Evolutionary conservation across 2,888 invertebrate species (phyloP), one percentile per base, ranked within the genome.

Genomic region (Polydrusus pterygomalis): DNA sequence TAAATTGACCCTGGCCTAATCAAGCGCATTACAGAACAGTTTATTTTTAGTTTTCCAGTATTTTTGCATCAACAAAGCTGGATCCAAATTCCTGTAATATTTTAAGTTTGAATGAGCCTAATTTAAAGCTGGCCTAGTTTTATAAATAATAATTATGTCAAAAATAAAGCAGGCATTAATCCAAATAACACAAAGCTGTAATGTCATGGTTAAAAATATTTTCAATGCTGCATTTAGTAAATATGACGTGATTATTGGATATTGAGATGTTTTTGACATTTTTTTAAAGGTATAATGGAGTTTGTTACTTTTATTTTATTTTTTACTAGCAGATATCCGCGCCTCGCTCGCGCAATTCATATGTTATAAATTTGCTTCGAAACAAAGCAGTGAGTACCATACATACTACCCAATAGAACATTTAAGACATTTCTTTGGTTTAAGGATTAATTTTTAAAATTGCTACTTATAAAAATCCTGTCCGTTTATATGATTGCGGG

Each of bases 31-130:
- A 69, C 58, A 58, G 40, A 69, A 47, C 17, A 40, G 54, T 69
- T 58, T 58, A 68, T 69, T 58, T 69, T 69, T 65, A 65, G 60
- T 72, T 58, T 47, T 72, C 72, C 65, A 72, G 58, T 47, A 49
- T 65, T 65, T 34, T 56, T 56, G 64, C 65, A 72, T 72, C 47
- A 56, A 72, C 54, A 56, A 15, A 34, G 58, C 64, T 30, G 47
- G 64, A 72, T 72, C 65, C 60, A 72, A 65, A 58, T 62, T 72
- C 34, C 65, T 45, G 58, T 17, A 72, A 65, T 72, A 74, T 74
- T 74, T 74, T 69, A 13, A 20, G 68, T 38, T 68, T 68, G 60
- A 62, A n/a, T 47, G 72, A 56, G 25, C 47, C 25, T 47, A 45
- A 65, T 64, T 72, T 56, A 54, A n/a, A 54, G 18, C 47, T 56